A percentile compares a stretch with the other conserved stretches of the same genome.
Evolutionary conservation across 92 coral and sea anemone genomes (phyloP).

Genomic region (Siderastrea siderea): DNA sequence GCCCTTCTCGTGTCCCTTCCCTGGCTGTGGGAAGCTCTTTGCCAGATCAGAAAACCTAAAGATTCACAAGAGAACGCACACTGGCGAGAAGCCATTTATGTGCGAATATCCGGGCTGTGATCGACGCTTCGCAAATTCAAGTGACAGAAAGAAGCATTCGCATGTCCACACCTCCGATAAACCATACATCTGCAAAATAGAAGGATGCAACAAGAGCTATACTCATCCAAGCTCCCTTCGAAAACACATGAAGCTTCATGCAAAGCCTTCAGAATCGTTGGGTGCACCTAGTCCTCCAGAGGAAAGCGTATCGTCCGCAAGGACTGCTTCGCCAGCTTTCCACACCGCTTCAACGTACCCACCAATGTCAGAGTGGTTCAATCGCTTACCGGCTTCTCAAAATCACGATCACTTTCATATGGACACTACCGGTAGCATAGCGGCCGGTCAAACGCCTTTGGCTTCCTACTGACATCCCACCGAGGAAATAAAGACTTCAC

Average conservation of each 20-base stretch:
- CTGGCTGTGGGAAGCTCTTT: conserved; percentile 98
- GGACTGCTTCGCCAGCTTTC: conserved; percentile 80
- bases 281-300: conserved; percentile 84
- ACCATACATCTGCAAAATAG: conserved; percentile 99
- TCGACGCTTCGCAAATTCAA: conserved; percentile 99
- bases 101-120: conserved; percentile 99
- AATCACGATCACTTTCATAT: conserved; percentile 91
- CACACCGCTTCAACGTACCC: conserved; percentile 89
- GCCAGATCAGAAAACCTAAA: conserved; percentile 99
- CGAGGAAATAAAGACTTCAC: conserved; percentile 44
- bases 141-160: conserved; percentile 99
- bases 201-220: conserved; percentile 98
- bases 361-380: conserved; percentile 97
- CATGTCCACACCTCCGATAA: conserved; percentile 99
- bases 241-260: conserved; percentile 98
- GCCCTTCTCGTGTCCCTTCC: conserved; percentile 98
- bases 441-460: conserved; percentile 84
- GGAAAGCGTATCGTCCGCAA: conserved; percentile 74
- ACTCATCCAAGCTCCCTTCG: conserved; percentile 98
- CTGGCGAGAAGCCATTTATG: conserved; percentile 98
- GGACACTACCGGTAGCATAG: conserved; percentile 67
- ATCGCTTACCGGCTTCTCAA: conserved; percentile 82
- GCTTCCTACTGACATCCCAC: conserved; percentile 79
- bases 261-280: conserved; percentile 92
- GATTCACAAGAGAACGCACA: conserved; percentile 99